Conservation (phyloP, 2,113 vertebrate genomes). For the Noctilio leporinus region DNA sequence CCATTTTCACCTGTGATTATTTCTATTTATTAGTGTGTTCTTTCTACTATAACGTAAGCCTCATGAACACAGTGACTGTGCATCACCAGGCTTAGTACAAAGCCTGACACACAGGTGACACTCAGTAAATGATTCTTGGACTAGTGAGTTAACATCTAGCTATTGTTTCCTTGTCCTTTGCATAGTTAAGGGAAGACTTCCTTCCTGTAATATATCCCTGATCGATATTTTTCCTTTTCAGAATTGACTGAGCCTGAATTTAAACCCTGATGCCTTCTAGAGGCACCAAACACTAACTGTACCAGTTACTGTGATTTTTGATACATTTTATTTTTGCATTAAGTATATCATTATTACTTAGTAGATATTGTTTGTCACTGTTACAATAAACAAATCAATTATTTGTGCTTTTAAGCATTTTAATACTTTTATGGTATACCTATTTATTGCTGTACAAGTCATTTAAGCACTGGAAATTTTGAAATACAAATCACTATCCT, state of each 20-base stretch:
- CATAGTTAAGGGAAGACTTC: background rate
- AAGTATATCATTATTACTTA: background rate
- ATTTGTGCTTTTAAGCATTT: conserved; percentile 16
- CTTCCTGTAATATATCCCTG: background rate
- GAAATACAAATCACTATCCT: background rate
- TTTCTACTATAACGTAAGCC: background rate
- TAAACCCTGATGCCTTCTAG: conserved; percentile 9
- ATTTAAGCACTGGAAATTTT: background rate
- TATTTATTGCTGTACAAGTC: background rate
- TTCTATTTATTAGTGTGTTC: background rate
- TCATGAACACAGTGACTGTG: background rate
- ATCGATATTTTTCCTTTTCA: background rate
- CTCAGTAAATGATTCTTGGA: background rate
- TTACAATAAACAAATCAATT: background rate
- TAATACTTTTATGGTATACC: background rate
- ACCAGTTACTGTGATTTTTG: background rate
- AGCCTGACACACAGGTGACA: background rate
- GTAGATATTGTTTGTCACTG: background rate
- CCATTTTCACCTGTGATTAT: background rate
- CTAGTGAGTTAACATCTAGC: background rate
- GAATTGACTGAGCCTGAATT: background rate
- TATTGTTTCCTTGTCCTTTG: background rate
- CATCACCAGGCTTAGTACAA: background rate
- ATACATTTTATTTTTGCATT: background rate
- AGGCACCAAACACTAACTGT: background rate